Percentiles rank a stretch among this genome's conserved stretches.
These are phyloP conservation scores for Todus mexicanus DNA, from an alignment of 2,797 vertebrate genomes.

Conservation along the genomic window DNA sequence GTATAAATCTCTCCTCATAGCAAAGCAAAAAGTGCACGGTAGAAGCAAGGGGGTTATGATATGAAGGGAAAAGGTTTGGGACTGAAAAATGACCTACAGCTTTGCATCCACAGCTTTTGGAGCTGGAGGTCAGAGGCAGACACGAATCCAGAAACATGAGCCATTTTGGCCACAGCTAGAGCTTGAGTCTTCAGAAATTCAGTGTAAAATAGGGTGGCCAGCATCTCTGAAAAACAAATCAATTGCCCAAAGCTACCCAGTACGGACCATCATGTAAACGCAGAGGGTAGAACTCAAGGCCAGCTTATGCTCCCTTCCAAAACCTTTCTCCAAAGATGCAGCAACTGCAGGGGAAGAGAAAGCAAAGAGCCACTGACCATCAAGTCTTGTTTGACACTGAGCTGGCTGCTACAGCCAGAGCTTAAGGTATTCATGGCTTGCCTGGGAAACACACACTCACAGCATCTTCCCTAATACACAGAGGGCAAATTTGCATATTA, in stretches of 20 bases:
- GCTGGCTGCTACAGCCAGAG: not conserved
- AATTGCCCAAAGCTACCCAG: rapidly evolving
- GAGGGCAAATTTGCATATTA: not conserved
- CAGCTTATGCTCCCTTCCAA: not conserved
- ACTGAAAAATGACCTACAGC: not conserved
- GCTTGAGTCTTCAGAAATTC: not conserved
- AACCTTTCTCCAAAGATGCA: not conserved
- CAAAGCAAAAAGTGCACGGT: not conserved
- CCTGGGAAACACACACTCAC: not conserved
- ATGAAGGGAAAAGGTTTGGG: not conserved
- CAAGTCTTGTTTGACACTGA: not conserved
- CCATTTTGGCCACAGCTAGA: not conserved
- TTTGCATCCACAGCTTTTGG: not conserved
- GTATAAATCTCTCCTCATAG: slow-evolving; percentile 25
- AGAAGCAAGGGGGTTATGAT: not conserved
- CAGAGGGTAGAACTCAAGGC: not conserved
- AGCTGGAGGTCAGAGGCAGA: not conserved
- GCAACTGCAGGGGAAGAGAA: not conserved
- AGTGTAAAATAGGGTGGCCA: not conserved
- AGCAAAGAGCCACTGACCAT: not conserved
- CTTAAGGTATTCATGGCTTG: not conserved
- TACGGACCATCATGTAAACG: not conserved
- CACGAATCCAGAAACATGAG: not conserved
- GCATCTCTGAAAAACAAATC: not conserved
- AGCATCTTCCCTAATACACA: not conserved